A percentile compares a stretch with the other conserved stretches of the same genome.
phyloP scores from a whole-genome alignment of 2,888 invertebrate genomes.

The Baccha elongata region DNA sequence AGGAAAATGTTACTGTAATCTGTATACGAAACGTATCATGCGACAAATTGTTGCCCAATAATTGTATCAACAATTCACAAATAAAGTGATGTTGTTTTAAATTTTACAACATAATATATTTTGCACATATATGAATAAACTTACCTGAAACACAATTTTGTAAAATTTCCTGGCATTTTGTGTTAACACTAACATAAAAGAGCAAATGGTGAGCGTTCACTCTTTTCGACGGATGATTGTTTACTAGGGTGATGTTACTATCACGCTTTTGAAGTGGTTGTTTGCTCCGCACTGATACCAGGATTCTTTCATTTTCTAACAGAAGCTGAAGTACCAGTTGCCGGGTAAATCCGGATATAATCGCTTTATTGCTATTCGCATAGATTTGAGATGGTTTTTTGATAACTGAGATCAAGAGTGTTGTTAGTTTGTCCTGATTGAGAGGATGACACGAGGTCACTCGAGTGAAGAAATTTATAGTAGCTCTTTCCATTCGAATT shows the following conservation, averaged over 20 bases:
- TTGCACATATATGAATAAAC: constrained; percentile 43
- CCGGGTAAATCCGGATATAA: constrained; percentile 93
- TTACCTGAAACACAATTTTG: constrained; percentile 84
- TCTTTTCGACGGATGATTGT: constrained; percentile 88
- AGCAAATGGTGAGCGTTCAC: constrained; percentile 89
- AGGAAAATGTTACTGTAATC: constrained; percentile 80
- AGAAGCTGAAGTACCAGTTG: constrained; percentile 93
- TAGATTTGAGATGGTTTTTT: constrained; percentile 74
- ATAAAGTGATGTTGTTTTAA: constrained; percentile 27
- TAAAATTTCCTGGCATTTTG: constrained; percentile 89
- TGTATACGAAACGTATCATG: constrained; percentile 72
- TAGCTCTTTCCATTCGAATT: constrained; percentile 88
- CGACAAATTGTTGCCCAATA: constrained; percentile 24
- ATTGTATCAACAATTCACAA: constrained; percentile 36
- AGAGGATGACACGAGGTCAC: constrained; percentile 92
- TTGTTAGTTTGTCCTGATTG: constrained; percentile 92
- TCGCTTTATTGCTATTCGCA: constrained; percentile 72
- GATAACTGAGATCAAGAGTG: constrained; percentile 85
- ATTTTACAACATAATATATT: constrained; percentile 47
- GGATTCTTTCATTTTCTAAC: constrained; percentile 92
- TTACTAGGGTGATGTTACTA: constrained; percentile 77
- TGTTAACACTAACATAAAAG: constrained; percentile 89
- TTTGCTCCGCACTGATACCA: constrained; percentile 87
- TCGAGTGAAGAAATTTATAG: constrained; percentile 91
- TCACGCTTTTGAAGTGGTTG: constrained; percentile 80